Evolutionary conservation across 2,888 invertebrate species (phyloP).

Genomic region (Nycteola revayana): DNA sequence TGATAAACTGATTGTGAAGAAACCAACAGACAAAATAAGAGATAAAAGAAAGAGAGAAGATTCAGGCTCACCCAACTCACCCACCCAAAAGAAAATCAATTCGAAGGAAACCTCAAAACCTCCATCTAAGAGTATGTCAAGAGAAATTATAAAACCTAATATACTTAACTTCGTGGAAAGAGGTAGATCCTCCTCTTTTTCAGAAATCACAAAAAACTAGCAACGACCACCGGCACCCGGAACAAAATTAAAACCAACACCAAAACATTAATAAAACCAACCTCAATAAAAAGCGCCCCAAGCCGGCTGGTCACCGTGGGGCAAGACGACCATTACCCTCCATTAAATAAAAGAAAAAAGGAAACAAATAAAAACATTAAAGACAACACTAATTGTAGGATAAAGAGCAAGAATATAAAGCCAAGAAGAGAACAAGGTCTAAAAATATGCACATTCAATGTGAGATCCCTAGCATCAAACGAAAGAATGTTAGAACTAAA

Average conservation of each 20-base stretch:
- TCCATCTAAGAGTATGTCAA: not conserved
- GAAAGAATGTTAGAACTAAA: conserved; percentile 8
- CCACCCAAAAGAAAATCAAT: not conserved
- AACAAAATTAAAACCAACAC: not conserved
- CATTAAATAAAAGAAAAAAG: not conserved
- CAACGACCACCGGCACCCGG: not conserved
- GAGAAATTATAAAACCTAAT: not conserved
- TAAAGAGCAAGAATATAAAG: too few relatives aligned
- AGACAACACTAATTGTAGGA: too few relatives aligned
- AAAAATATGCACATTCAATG: conserved; percentile 4
- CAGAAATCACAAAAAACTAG: not conserved
- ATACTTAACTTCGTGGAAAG: not conserved
- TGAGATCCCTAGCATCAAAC: not conserved
- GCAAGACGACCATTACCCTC: conserved; percentile 3
- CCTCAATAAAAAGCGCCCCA: conserved; percentile 1
- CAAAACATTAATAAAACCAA: not conserved
- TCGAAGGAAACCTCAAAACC: not conserved
- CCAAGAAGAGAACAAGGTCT: too few relatives aligned
- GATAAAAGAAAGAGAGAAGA: not conserved
- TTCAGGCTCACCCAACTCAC: not conserved
- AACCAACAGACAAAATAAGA: not conserved
- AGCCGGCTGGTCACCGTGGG: conserved; percentile 5
- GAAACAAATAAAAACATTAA: not conserved
- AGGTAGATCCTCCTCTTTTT: not conserved
- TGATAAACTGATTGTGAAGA: not conserved